Evolutionary conservation across 2,888 invertebrate species (phyloP), one percentile per base, ranked within the genome.

Genomic region (Drosophila buzzatii): DNA sequence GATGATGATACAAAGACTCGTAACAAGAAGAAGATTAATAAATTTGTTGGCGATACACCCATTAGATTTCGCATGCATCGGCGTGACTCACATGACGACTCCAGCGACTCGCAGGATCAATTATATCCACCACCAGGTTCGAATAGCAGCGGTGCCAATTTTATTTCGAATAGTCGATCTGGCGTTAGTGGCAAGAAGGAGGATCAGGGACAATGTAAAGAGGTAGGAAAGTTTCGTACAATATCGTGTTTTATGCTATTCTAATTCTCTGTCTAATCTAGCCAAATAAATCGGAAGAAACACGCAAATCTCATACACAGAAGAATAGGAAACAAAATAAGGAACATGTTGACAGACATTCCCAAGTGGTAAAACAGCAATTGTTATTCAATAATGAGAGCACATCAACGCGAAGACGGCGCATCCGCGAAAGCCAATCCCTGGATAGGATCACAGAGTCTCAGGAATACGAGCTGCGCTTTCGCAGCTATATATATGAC

Each of bases 401-500:
- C 27, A 61, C 61, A 66, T 59, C 59, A 58, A 94, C 76, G 92
- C 94, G 95, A 1, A 95, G 96, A 82, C 95, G 96, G 3, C 92
- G 95, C 20, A 93, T 97, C 64, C 94, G 97, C 12, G 97, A 97
- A 93, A 97, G 97, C 82, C 97, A 97, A 91, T 97, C 97, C 33
- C 93, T 97, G 71, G 97, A 97, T 92, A 95, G 97, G 76, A 97
- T 97, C 77, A 97, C 97, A 18, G 97, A 97, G 93, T 97, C 97
- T 78, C 97, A 97, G 92, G 97, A 97, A 92, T 96, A 91, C 70
- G 93, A 93, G 59, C 68, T 92, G 73, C 92, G 92, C 35, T 85
- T 90, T 62, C 90, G 91, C 42, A 79, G 81, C 73, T 65, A 75
- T 53, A 66, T 70, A 44, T 62, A 64, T 51, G 86, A 84, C 44